These are phyloP conservation scores for Hippocampus comes DNA, from an alignment of 2,113 vertebrate species.

Conservation along the genomic window DNA sequence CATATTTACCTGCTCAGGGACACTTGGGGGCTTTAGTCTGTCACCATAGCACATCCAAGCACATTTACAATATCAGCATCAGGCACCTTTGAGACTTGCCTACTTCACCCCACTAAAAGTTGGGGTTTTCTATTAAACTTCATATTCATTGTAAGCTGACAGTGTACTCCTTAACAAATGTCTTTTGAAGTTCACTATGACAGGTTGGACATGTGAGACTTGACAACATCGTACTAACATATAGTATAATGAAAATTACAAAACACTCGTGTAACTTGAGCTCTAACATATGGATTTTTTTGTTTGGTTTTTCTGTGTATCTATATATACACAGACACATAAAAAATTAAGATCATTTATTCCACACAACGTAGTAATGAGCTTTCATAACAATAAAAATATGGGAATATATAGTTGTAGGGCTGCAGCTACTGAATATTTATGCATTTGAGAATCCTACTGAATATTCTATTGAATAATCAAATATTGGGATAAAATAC, in stretches of 20 bases:
- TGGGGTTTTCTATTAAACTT: background rate
- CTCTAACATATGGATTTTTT: too few species aligned
- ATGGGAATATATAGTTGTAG: too few species aligned
- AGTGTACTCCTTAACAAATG: background rate
- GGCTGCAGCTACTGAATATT: too few species aligned
- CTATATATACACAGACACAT: too few species aligned
- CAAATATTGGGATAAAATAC: too few species aligned
- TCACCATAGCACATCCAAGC: constrained; percentile 14
- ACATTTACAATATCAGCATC: constrained; percentile 3
- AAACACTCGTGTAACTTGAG: background rate
- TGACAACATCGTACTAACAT: background rate
- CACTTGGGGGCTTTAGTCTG: constrained; percentile 15
- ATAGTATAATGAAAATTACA: background rate
- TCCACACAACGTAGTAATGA: too few species aligned
- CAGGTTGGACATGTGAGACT: background rate
- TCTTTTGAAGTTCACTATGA: background rate
- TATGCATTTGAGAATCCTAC: too few species aligned
- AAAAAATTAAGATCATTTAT: too few species aligned
- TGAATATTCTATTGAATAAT: too few species aligned
- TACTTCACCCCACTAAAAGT: background rate
- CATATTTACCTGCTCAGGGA: constrained; percentile 46
- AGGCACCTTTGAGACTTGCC: background rate
- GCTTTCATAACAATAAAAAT: too few species aligned
- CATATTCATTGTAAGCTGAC: background rate
- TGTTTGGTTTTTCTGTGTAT: too few species aligned